A percentile compares a stretch with the other conserved stretches of the same genome.
Evolutionary conservation across 2,113 vertebrate genomes (phyloP).

Genomic region (Orthochromis indermauri): DNA sequence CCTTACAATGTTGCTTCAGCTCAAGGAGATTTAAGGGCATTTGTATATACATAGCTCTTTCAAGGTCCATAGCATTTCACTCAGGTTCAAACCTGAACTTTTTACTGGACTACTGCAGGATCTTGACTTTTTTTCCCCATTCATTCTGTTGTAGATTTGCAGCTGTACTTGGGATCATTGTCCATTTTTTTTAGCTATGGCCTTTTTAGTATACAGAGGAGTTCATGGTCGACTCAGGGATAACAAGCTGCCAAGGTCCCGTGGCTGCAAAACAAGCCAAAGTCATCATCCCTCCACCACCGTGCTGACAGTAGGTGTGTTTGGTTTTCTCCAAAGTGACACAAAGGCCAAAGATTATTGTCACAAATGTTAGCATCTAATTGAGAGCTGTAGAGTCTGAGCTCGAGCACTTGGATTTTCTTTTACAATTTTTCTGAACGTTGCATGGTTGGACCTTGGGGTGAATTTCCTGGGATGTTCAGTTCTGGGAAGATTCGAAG

Average conservation of each 20-base stretch:
- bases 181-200: not conserved
- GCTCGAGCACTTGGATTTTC: not conserved
- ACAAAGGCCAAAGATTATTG: not conserved
- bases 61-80: not conserved
- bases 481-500: not conserved
- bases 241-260: not conserved
- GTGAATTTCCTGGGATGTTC: not conserved
- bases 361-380: not conserved
- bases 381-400: not conserved
- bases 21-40: not conserved
- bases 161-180: not conserved
- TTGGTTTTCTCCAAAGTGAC: not conserved
- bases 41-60: not conserved
- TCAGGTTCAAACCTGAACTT: not conserved
- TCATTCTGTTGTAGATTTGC: not conserved
- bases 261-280: not conserved
- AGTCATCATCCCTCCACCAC: not conserved
- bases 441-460: not conserved
- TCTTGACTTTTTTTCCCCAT: fast-evolving
- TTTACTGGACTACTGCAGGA: not conserved
- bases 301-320: not conserved
- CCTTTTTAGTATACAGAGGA: not conserved
- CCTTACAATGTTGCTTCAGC: not conserved
- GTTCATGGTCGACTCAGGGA: not conserved
- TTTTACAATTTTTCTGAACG: not conserved